phyloP scores from a whole-genome alignment of 2,113 vertebrate genomes.

The Colinus virginianus region DNA sequence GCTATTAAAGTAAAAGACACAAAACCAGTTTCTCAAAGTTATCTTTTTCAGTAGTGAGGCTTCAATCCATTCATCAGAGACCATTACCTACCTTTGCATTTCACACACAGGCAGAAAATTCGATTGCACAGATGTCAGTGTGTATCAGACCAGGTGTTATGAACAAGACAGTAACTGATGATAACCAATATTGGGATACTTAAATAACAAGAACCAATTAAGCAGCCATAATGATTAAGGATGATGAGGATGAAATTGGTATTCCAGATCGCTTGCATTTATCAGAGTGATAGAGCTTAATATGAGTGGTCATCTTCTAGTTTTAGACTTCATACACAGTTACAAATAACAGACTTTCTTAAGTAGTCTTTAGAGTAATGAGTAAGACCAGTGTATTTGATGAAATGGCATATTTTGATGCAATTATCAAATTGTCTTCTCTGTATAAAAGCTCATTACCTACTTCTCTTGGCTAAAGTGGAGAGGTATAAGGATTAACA shows the following conservation, averaged over 20 bases:
- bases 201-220: neutral
- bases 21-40: neutral
- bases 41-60: neutral
- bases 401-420: neutral
- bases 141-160: neutral
- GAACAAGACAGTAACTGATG: neutral
- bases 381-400: neutral
- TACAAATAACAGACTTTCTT: neutral
- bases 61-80: neutral
- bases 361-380: neutral
- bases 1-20: neutral
- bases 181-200: neutral
- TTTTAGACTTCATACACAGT: neutral
- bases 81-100: neutral
- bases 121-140: neutral
- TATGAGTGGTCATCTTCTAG: neutral
- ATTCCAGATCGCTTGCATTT: neutral
- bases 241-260: neutral
- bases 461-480: neutral
- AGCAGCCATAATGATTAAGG: neutral
- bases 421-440: neutral
- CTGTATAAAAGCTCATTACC: neutral
- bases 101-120: neutral
- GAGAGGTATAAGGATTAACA: neutral
- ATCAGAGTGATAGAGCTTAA: neutral